Evolutionary conservation across 2,113 vertebrate species (phyloP).

Genomic region (Chaetops frenatus): DNA sequence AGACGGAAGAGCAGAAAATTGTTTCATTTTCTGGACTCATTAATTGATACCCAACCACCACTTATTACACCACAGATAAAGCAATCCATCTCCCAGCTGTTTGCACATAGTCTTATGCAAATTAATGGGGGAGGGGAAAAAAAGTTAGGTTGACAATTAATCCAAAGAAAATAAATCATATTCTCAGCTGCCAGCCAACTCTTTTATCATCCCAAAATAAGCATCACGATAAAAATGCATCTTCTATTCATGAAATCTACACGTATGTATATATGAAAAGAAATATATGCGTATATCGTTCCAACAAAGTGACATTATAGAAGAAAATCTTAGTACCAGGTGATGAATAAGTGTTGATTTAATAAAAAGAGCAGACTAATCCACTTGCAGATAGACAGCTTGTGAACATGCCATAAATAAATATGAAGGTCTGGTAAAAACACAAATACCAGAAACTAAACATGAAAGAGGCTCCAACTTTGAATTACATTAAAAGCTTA

Average conservation of each 20-base stretch:
- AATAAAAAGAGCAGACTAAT: not conserved
- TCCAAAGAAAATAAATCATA: not conserved
- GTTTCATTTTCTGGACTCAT: not conserved
- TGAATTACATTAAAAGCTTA: not conserved
- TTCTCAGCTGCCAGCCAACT: not conserved
- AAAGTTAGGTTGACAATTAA: not conserved
- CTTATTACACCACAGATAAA: not conserved
- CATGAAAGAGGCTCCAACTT: slow-evolving; percentile 22
- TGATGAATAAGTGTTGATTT: not conserved
- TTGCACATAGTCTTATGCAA: not conserved
- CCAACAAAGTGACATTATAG: slow-evolving; percentile 15
- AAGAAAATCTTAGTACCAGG: not conserved
- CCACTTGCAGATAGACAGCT: slow-evolving; percentile 1
- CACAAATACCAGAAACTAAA: slow-evolving; percentile 20
- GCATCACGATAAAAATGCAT: not conserved
- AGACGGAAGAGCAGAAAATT: not conserved
- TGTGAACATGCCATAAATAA: slow-evolving; percentile 30
- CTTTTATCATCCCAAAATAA: slow-evolving; percentile 5
- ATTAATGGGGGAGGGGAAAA: not conserved
- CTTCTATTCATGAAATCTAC: not conserved
- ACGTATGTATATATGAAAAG: not conserved
- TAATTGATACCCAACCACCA: not conserved
- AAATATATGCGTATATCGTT: not conserved
- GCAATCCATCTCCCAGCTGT: not conserved
- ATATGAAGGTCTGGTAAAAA: slow-evolving; percentile 19